These are phyloP conservation scores for Cheiracanthium punctorium DNA, from an alignment of 2,888 invertebrate species.

Conservation along the genomic window DNA sequence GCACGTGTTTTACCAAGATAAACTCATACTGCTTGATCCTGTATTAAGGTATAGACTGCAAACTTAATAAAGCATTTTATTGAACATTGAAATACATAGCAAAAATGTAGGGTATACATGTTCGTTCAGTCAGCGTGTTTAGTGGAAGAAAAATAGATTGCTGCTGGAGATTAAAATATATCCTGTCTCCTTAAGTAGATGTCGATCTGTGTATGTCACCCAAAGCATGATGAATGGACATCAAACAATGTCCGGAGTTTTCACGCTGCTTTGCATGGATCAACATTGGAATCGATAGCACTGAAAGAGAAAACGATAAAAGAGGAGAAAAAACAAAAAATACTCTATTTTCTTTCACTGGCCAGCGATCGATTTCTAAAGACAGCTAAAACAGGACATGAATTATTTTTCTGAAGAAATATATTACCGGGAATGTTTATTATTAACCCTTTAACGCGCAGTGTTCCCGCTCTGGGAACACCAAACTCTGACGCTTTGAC, in stretches of 20 bases:
- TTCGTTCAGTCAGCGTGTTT: too few relatives aligned
- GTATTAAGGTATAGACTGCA: too few relatives aligned
- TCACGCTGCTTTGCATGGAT: conserved; percentile 39
- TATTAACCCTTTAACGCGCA: too few relatives aligned
- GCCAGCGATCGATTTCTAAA: background rate
- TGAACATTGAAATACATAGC: too few relatives aligned
- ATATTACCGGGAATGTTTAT: background rate
- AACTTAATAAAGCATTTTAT: too few relatives aligned
- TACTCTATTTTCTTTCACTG: background rate
- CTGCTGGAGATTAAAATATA: conserved; percentile 51
- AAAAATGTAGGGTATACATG: too few relatives aligned
- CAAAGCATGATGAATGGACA: conserved; percentile 53
- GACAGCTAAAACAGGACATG: background rate
- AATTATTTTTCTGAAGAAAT: background rate
- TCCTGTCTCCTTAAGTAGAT: conserved; percentile 45
- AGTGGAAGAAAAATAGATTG: background rate
- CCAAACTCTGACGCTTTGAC: too few relatives aligned
- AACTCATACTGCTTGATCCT: too few relatives aligned
- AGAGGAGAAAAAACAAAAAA: too few relatives aligned
- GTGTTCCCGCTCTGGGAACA: too few relatives aligned
- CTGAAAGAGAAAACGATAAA: background rate
- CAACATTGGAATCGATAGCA: conserved; percentile 12
- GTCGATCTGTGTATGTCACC: conserved; percentile 34
- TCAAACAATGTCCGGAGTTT: conserved; percentile 67
- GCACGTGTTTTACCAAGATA: too few relatives aligned